These are phyloP conservation scores for Schizotus pectinicornis DNA, from an alignment of 2,888 invertebrate species.

Conservation along the genomic window DNA sequence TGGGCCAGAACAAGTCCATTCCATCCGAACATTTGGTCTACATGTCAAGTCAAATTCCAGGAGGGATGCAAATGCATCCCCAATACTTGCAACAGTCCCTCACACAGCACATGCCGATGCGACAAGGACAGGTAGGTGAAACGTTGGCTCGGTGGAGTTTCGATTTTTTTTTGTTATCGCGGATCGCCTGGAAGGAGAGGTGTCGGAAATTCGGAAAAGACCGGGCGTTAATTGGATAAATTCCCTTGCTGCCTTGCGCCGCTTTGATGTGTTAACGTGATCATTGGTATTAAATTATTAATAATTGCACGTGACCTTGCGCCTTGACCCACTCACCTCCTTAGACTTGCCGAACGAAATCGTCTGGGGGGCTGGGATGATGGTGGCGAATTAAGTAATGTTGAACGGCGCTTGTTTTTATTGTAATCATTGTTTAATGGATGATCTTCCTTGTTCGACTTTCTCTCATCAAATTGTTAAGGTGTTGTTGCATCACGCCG, in stretches of 20 bases:
- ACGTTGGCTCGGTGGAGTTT: no score
- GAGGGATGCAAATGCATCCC: slow-evolving; percentile 59
- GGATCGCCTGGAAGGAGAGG: neutral
- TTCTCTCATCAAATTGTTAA: no score
- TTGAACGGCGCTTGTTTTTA: no score
- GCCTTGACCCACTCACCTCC: slow-evolving; percentile 46
- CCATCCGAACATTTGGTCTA: slow-evolving; percentile 66
- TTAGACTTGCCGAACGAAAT: slow-evolving; percentile 20
- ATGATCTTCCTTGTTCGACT: no score
- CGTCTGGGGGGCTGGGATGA: no score
- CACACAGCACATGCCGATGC: slow-evolving; percentile 48
- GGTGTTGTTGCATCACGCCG: slow-evolving; percentile 28
- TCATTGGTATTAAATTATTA: neutral
- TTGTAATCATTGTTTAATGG: no score
- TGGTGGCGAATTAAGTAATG: no score
- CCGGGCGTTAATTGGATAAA: no score
- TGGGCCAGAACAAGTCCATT: slow-evolving; percentile 63
- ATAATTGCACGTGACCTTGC: slow-evolving; percentile 34
- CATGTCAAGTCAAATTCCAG: slow-evolving; percentile 64
- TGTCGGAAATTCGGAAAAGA: neutral
- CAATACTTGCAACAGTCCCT: slow-evolving; percentile 53
- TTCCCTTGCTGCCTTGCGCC: neutral
- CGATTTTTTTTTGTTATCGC: no score
- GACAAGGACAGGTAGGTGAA: slow-evolving; percentile 45
- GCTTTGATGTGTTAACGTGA: neutral